Evolutionary conservation across 92 coral and sea anemone genomes (phyloP).

Genomic region (Porites cylindrica): DNA sequence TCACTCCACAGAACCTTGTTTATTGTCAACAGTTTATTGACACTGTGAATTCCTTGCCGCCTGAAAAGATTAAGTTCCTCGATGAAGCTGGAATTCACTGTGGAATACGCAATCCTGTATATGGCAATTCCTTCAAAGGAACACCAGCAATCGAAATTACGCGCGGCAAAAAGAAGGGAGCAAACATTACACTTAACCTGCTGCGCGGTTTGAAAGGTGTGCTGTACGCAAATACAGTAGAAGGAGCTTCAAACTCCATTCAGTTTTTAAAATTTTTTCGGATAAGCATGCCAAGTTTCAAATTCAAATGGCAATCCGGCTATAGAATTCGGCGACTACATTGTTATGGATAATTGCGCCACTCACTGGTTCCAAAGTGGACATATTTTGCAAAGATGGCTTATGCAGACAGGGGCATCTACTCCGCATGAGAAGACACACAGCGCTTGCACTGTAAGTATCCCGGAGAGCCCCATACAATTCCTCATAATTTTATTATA

Average conservation of each 20-base stretch:
- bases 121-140: slow-evolving; percentile 63
- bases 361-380: slow-evolving; percentile 60
- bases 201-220: slow-evolving; percentile 73
- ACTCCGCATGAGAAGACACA: not conserved
- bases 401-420: slow-evolving; percentile 58
- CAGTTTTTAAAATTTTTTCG: slow-evolving; percentile 58
- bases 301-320: slow-evolving; percentile 63
- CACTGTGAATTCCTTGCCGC: slow-evolving; percentile 52
- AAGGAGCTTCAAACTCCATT: slow-evolving; percentile 47
- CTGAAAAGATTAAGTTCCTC: slow-evolving; percentile 60
- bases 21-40: slow-evolving; percentile 63
- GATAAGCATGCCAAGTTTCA: slow-evolving; percentile 63
- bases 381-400: slow-evolving; percentile 58
- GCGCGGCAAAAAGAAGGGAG: slow-evolving; percentile 41
- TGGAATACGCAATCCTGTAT: slow-evolving; percentile 59
- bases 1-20: slow-evolving; percentile 42
- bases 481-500: too few relatives aligned
- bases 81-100: slow-evolving; percentile 68
- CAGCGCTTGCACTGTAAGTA: too few relatives aligned
- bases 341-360: slow-evolving; percentile 62
- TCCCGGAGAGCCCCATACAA: too few relatives aligned
- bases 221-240: slow-evolving; percentile 64
- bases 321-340: slow-evolving; percentile 63
- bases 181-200: slow-evolving; percentile 58
- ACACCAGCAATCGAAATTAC: slow-evolving; percentile 60